Percentiles rank a stretch among this genome's conserved stretches.
These are phyloP conservation scores for Drosophila pectinifera DNA, from an alignment of 1,140 invertebrate genomes.

Conservation along the genomic window DNA sequence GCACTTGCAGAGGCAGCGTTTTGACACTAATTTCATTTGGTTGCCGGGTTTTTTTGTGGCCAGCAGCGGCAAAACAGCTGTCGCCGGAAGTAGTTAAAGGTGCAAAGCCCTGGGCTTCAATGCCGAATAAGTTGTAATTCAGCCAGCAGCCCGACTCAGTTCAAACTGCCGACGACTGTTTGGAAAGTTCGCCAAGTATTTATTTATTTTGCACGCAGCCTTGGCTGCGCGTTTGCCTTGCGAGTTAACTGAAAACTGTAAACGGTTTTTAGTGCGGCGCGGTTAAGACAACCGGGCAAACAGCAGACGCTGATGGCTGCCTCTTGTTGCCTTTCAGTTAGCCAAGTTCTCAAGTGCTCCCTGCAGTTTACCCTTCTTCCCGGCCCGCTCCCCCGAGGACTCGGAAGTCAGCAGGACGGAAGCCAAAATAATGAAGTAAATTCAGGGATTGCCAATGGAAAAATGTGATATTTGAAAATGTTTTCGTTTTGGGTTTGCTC, in stretches of 20 bases:
- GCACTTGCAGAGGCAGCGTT: slow-evolving; percentile 69
- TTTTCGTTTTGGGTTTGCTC: neutral
- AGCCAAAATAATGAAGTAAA: slow-evolving; percentile 23
- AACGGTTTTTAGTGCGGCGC: slow-evolving; percentile 56
- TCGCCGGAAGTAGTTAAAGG: slow-evolving; percentile 13
- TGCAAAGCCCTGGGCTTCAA: slow-evolving; percentile 6
- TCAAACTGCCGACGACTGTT: slow-evolving; percentile 30
- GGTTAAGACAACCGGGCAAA: slow-evolving; percentile 45
- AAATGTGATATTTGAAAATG: slow-evolving; percentile 6
- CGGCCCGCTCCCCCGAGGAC: slow-evolving; percentile 1
- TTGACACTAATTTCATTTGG: slow-evolving; percentile 81
- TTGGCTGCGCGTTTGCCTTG: slow-evolving; percentile 53
- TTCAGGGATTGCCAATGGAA: slow-evolving; percentile 7
- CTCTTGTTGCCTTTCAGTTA: slow-evolving; percentile 69
- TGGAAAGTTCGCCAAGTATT: slow-evolving; percentile 65
- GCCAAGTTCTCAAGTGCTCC: slow-evolving; percentile 51
- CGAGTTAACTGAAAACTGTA: slow-evolving; percentile 69
- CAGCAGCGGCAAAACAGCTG: slow-evolving; percentile 6
- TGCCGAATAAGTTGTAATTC: slow-evolving; percentile 68
- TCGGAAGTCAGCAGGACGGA: slow-evolving; percentile 11
- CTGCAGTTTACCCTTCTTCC: slow-evolving; percentile 25
- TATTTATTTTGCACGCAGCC: slow-evolving; percentile 70
- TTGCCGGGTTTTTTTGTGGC: slow-evolving; percentile 56
- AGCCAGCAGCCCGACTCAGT: slow-evolving; percentile 66
- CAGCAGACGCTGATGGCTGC: slow-evolving; percentile 59